phyloP scores from a whole-genome alignment of 2,888 invertebrate genomes.

The Torymus texanus region DNA sequence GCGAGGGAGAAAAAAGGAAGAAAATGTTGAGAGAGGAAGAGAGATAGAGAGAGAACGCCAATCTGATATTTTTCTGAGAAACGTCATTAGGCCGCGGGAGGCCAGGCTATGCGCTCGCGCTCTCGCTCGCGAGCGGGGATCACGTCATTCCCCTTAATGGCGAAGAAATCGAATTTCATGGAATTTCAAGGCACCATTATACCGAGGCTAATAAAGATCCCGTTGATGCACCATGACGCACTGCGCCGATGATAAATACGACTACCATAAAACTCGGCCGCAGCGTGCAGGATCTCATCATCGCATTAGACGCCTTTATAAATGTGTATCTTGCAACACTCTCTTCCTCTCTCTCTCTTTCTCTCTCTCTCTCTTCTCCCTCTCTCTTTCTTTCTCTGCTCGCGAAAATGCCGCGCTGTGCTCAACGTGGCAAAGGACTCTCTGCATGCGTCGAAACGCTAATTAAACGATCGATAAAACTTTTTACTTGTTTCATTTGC shows the following conservation, averaged over 20 bases:
- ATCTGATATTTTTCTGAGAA: constrained; percentile 58
- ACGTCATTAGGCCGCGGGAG: constrained; percentile 56
- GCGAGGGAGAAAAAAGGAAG: background rate
- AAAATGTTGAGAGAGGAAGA: background rate
- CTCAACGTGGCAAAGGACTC: background rate
- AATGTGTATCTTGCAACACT: constrained; percentile 43
- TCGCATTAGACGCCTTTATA: constrained; percentile 56
- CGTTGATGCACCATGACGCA: constrained; percentile 58
- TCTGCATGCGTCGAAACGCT: constrained; percentile 1
- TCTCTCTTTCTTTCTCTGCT: too few species aligned
- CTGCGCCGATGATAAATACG: constrained; percentile 57
- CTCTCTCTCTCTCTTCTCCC: too few species aligned
- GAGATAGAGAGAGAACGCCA: constrained; percentile 34
- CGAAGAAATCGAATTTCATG: constrained; percentile 59
- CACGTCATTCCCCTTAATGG: constrained; percentile 57
- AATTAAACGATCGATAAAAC: constrained; percentile 48
- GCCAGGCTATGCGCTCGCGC: constrained; percentile 30
- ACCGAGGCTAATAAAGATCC: constrained; percentile 58
- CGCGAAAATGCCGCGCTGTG: background rate
- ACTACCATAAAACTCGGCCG: constrained; percentile 52
- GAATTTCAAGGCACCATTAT: constrained; percentile 57
- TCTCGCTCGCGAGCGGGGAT: constrained; percentile 42
- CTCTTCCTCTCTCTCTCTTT: too few species aligned
- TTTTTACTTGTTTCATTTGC: constrained; percentile 27
- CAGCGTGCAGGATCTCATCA: constrained; percentile 47